Evolutionary conservation across 2,888 invertebrate genomes (phyloP).

Genomic region (Branchipolynoe longqiensis): DNA sequence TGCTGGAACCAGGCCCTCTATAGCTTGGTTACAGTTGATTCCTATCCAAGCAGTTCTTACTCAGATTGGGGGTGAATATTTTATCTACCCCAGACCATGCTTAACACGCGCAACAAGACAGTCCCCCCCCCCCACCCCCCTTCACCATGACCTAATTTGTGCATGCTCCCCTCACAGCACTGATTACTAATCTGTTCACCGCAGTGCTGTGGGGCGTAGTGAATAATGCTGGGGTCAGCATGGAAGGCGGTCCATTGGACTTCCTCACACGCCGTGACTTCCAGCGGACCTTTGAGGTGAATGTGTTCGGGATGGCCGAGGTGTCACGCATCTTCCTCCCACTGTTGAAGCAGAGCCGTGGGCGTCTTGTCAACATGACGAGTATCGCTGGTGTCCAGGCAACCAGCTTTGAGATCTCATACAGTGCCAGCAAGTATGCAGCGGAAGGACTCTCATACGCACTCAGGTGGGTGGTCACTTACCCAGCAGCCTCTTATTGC

Average conservation of each 20-base stretch:
- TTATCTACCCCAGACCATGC: no score
- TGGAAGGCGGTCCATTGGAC: conserved; percentile 40
- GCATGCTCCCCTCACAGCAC: no score
- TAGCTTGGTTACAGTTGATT: no score
- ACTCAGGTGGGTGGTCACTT: conserved; percentile 73
- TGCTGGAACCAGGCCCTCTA: no score
- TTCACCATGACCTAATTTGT: no score
- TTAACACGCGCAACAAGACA: no score
- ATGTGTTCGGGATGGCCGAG: conserved; percentile 79
- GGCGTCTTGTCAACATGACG: conserved; percentile 74
- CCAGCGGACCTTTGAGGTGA: conserved; percentile 68
- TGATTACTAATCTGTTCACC: background rate
- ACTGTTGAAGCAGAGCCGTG: conserved; percentile 70
- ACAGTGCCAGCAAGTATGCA: conserved; percentile 74
- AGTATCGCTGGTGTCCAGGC: conserved; percentile 71
- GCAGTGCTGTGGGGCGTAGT: conserved; percentile 77
- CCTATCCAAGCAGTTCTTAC: no score
- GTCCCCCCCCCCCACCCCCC: no score
- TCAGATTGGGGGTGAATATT: no score
- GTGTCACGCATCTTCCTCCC: conserved; percentile 72
- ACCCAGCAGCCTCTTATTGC: no score
- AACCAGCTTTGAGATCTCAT: conserved; percentile 65
- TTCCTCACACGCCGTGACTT: conserved; percentile 55
- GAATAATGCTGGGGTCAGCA: conserved; percentile 76
- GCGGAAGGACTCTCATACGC: conserved; percentile 73